Evolutionary conservation across 2,888 invertebrate genomes (phyloP).

Genomic region (Dryadula phaetusa): DNA sequence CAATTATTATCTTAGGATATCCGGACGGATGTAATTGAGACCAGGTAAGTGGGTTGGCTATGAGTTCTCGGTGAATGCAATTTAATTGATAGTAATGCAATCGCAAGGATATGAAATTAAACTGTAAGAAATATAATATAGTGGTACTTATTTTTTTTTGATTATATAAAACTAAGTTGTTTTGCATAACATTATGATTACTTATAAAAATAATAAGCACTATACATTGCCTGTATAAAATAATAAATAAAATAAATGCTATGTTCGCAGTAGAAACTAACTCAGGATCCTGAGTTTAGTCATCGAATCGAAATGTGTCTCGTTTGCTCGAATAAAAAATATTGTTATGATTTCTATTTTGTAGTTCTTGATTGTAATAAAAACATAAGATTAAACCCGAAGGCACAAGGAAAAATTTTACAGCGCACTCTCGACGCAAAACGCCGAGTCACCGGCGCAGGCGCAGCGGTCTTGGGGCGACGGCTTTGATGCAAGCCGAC

Average conservation of each 20-base stretch:
- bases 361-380: constrained; percentile 42
- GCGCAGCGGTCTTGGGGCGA: constrained; percentile 66
- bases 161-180: too few relatives aligned
- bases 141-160: too few relatives aligned
- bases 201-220: background rate
- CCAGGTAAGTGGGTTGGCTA: constrained; percentile 62
- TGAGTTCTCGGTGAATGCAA: constrained; percentile 41
- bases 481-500: constrained; percentile 80
- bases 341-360: constrained; percentile 45
- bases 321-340: constrained; percentile 23
- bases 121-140: constrained; percentile 4
- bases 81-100: constrained; percentile 35
- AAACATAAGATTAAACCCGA: constrained; percentile 43
- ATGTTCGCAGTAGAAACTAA: background rate
- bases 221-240: background rate
- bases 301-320: constrained; percentile 9
- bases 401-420: constrained; percentile 66
- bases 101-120: constrained; percentile 26
- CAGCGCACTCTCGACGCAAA: constrained; percentile 59
- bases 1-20: constrained; percentile 75
- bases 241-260: background rate
- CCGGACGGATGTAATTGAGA: constrained; percentile 70
- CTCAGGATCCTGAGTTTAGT: background rate
- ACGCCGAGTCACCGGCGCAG: constrained; percentile 76
- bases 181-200: too few relatives aligned